phyloP scores from a whole-genome alignment of 35 echinoderm and acorn worm species.

The Nesometra sesokonis region DNA sequence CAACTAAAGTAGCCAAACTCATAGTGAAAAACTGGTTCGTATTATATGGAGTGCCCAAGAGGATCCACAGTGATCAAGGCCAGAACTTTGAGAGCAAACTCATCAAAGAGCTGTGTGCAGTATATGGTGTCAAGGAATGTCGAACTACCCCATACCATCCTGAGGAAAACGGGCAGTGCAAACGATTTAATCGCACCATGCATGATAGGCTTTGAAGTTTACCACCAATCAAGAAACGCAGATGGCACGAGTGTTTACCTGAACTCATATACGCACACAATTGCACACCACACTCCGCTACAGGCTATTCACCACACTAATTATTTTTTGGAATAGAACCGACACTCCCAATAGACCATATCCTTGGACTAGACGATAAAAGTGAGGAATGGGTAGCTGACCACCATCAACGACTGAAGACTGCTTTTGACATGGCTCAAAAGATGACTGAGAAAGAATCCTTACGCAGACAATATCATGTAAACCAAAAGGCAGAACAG shows the following conservation, averaged over 20 bases:
- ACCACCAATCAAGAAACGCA: slow-evolving; percentile 26
- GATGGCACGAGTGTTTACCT: slow-evolving; percentile 35
- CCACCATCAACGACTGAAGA: slow-evolving; percentile 33
- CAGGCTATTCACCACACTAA: slow-evolving; percentile 58
- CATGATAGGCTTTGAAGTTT: background rate
- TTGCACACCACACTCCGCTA: slow-evolving; percentile 38
- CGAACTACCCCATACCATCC: too few relatives aligned
- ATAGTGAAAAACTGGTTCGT: too few relatives aligned
- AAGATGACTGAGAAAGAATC: slow-evolving; percentile 40
- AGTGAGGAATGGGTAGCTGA: slow-evolving; percentile 10
- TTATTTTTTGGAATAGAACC: slow-evolving; percentile 66
- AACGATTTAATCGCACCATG: too few relatives aligned
- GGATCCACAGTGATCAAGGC: too few relatives aligned
- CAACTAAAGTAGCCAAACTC: slow-evolving; percentile 7
- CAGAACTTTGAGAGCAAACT: too few relatives aligned
- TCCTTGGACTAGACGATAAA: slow-evolving; percentile 5
- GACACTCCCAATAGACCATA: slow-evolving; percentile 39
- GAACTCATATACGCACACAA: slow-evolving; percentile 56
- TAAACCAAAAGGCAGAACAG: slow-evolving; percentile 5
- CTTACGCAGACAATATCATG: slow-evolving; percentile 1
- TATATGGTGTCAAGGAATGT: too few relatives aligned
- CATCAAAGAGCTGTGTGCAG: background rate
- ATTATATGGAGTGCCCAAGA: too few relatives aligned
- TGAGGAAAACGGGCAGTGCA: too few relatives aligned
- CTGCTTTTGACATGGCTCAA: slow-evolving; percentile 29